Evolutionary conservation across 1,140 invertebrate species (phyloP).

Genomic region (Drosophila persimilis): DNA sequence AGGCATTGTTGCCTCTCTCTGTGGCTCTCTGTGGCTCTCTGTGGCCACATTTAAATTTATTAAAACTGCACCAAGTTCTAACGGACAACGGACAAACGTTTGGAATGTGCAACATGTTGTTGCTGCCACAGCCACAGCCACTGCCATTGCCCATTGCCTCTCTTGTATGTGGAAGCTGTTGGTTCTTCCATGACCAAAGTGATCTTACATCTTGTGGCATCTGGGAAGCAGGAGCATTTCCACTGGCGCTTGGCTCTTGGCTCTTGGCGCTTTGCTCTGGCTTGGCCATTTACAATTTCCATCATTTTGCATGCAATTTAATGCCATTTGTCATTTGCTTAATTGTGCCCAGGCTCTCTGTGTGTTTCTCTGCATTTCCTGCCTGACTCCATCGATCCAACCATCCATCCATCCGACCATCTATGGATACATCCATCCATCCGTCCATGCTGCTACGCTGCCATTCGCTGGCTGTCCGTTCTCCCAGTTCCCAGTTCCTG

Average conservation of each 20-base stretch:
- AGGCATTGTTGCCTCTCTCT: constrained; percentile 47
- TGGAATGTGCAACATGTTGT: constrained; percentile 64
- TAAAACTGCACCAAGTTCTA: constrained; percentile 73
- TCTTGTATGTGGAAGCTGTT: constrained; percentile 22
- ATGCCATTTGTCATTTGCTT: constrained; percentile 81
- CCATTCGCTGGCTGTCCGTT: too few relatives aligned
- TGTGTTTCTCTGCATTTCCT: constrained; percentile 29
- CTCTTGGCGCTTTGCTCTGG: constrained; percentile 10
- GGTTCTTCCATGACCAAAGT: constrained; percentile 65
- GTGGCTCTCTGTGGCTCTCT: not conserved
- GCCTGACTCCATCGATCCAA: constrained; percentile 6
- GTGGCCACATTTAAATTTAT: constrained; percentile 76
- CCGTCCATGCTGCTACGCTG: too few relatives aligned
- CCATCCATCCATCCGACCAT: not conserved
- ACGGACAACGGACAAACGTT: constrained; percentile 39
- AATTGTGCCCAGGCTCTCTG: constrained; percentile 59
- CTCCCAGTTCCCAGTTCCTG: not conserved
- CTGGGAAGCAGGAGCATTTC: constrained; percentile 12
- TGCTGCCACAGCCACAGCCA: constrained; percentile 2
- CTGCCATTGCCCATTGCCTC: too few relatives aligned
- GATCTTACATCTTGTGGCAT: constrained; percentile 33
- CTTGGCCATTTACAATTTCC: constrained; percentile 48
- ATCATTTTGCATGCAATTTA: constrained; percentile 77
- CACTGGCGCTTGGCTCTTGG: constrained; percentile 18
- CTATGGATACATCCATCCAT: not conserved